These are phyloP conservation scores for Ceratitis capitata DNA, from an alignment of 1,140 invertebrate species.

Conservation along the genomic window DNA sequence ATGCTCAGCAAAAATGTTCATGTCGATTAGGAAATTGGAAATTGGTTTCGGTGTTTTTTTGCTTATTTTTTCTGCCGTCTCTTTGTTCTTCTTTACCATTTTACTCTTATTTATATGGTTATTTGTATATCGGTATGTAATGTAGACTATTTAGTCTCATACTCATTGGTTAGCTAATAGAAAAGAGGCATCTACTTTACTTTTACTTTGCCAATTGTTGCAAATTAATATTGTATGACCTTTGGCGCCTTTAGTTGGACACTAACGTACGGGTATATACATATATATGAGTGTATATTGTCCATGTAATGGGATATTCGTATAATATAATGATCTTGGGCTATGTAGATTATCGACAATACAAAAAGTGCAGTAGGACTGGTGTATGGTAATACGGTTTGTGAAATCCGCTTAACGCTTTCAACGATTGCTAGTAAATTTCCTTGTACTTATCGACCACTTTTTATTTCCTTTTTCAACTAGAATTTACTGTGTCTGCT, in stretches of 20 bases:
- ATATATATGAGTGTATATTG: neutral
- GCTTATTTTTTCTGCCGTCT: neutral
- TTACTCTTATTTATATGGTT: neutral
- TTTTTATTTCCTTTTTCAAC: neutral
- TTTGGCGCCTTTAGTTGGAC: neutral
- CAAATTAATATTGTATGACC: conserved; percentile 32
- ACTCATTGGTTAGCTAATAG: no score
- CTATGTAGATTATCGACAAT: neutral
- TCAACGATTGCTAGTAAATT: neutral
- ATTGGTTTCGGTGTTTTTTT: neutral
- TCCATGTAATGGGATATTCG: neutral
- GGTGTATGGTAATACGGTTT: neutral
- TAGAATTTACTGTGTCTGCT: neutral
- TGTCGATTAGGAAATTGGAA: conserved; percentile 33
- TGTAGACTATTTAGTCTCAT: neutral
- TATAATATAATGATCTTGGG: neutral
- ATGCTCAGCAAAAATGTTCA: neutral
- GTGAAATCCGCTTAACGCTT: neutral
- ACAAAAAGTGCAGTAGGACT: neutral
- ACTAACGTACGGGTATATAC: neutral
- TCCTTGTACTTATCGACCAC: neutral
- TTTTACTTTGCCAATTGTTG: neutral
- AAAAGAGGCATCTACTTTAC: neutral
- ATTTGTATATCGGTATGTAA: neutral
- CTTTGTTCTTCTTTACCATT: neutral